Evolutionary conservation across 2,888 invertebrate genomes (phyloP), one percentile per base, ranked within the genome.

Genomic region (Caenorhabditis angaria): DNA sequence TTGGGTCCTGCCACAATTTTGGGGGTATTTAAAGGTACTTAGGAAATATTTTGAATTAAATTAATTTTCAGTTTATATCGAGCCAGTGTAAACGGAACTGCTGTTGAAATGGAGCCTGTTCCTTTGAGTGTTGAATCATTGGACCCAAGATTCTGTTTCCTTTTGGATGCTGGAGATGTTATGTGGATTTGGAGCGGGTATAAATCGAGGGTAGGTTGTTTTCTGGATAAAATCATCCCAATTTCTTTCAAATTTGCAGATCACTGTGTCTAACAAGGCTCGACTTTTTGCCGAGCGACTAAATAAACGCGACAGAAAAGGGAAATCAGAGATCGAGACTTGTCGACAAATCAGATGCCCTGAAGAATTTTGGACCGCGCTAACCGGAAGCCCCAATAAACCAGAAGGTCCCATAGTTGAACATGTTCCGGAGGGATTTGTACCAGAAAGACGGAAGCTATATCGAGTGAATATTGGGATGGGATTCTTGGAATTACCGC

Each of bases 401-500:
- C 84, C 84, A 8, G 70, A 77, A 8, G 77, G 72, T 6, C 80
- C 84, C 2, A 83, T 87, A 12, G 83, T 86, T 3, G 87, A 93
- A 88, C 93, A 93, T 87, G 93, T 94, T 0, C 82, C 84, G 12
- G 77, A 76, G 41, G 75, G 83, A 58, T 83, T 82, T 47, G 77
- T 76, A 14, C 78, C 86, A 0, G 82, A 82, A 62, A 56, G 83
- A 29, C 83, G 79, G 48, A 76, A 78, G 25, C 64, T 86, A 14
- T 86, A 87, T 55, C 72, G 64, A 57, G 95, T 99, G 63, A 94
- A 95, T 85, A 91, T 99, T 18, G 97, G 99, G 56, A 97, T 96
- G 94, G 99, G 99, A 0, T 99, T 97, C 89, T 90, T 99, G 82
- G 99, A 99, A 89, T 90, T 99, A 83, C 97, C 97, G 2, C 99